Conservation (phyloP, 1,140 invertebrate species). For the Ostrea edulis region DNA sequence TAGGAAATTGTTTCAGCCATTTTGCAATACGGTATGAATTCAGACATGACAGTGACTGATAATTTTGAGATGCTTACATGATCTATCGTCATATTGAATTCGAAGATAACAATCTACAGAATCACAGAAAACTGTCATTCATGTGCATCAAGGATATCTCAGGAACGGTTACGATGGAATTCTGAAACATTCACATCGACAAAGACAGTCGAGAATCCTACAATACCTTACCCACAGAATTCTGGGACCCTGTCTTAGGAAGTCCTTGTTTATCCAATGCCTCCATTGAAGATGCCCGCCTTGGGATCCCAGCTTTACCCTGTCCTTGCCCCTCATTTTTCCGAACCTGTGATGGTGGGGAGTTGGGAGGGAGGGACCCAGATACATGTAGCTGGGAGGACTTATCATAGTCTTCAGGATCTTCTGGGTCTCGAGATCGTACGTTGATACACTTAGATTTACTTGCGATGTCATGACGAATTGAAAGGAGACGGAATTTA, state of each 20-base stretch:
- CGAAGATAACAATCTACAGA: too few species aligned
- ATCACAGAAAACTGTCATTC: too few species aligned
- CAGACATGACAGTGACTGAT: too few species aligned
- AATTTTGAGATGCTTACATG: too few species aligned
- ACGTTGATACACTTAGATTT: conserved; percentile 62
- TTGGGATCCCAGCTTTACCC: conserved; percentile 41
- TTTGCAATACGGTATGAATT: too few species aligned
- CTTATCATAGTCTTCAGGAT: conserved; percentile 71
- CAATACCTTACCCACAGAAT: conserved; percentile 21
- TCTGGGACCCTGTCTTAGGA: background rate
- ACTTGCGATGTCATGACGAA: conserved; percentile 70
- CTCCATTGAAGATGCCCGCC: conserved; percentile 69
- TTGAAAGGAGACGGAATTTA: conserved; percentile 76
- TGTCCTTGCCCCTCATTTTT: conserved; percentile 34
- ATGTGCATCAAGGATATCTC: too few species aligned
- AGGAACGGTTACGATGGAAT: background rate
- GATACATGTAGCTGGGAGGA: conserved; percentile 66
- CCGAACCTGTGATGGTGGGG: conserved; percentile 35
- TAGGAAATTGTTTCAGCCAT: too few species aligned
- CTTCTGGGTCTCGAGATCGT: conserved; percentile 66
- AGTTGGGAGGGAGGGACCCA: conserved; percentile 40
- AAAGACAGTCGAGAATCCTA: background rate
- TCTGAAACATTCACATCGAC: background rate
- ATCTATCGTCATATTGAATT: too few species aligned
- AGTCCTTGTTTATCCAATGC: conserved; percentile 56